Base-by-base conservation (phyloP, 1,140 invertebrate genomes). In the Anastatus disparis region DNA sequence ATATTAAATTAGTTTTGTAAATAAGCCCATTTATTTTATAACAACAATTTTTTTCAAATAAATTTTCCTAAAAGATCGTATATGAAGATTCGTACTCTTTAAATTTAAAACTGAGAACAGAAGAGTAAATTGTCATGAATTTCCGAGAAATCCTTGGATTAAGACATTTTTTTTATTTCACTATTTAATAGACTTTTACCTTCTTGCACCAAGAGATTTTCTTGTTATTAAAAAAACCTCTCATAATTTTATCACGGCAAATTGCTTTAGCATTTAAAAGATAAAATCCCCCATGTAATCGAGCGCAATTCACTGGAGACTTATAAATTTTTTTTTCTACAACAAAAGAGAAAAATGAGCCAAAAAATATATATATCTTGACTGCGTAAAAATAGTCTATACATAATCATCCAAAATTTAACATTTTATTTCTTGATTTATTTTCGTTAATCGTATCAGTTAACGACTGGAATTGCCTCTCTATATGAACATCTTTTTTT, bases 361-460 rank as follows among this genome's bases (percentile, higher is more conserved):
- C 24, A 48, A 22, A 29, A 35, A 35, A 1, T 3, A n/a, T 15
- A 50, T n/a, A 38, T 6, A 26, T 55, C 17, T 50, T n/a, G n/a
- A n/a, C n/a, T n/a, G n/a, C n/a, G n/a, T n/a, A n/a, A n/a, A n/a
- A n/a, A n/a, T n/a, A n/a, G n/a, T n/a, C n/a, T n/a, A n/a, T n/a
- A n/a, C n/a, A n/a, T n/a, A n/a, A n/a, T n/a, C n/a, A n/a, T n/a
- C n/a, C n/a, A n/a, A n/a, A n/a, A n/a, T n/a, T n/a, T n/a, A n/a
- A n/a, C 20, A 26, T 12, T 8, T 29, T 46, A 31, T 35, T 53
- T 46, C 56, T 46, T 72, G 38, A 72, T 73, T 74, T 38, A 71
- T 68, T 65, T 66, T 44, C 17, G 42, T 31, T 64, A 64, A 52
- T 35, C 29, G 31, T 35, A 55, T 55, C 53, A 55, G 53, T 55